A percentile compares a stretch with the other conserved stretches of the same genome.
Evolutionary conservation across 2,888 invertebrate species (phyloP).

Genomic region (Clanis bilineata): DNA sequence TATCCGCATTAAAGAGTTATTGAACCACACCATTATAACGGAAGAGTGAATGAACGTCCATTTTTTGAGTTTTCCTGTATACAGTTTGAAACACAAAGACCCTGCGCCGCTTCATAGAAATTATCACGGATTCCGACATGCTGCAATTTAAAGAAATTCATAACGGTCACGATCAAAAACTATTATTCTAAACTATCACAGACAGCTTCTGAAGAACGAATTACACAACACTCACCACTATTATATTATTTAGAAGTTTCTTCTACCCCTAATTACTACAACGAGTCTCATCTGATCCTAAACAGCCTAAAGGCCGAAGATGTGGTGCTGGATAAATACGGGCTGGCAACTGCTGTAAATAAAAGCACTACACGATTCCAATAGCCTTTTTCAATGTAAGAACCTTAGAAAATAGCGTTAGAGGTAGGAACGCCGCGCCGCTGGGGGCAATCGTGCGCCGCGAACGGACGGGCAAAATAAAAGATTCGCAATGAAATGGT

Average conservation of each 20-base stretch:
- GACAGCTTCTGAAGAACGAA: not conserved
- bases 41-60: constrained; percentile 12
- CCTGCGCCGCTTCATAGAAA: not conserved
- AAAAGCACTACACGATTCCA: constrained; percentile 52
- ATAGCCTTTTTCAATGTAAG: constrained; percentile 56
- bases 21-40: constrained; percentile 21
- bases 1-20: constrained; percentile 19
- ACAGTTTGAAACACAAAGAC: constrained; percentile 2
- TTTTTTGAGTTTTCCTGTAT: not conserved
- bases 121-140: not conserved
- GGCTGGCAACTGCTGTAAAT: constrained; percentile 63
- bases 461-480: constrained; percentile 57
- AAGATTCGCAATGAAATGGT: constrained; percentile 74
- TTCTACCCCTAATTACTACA: not conserved
- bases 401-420: constrained; percentile 69
- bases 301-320: constrained; percentile 42
- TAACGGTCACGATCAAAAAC: not conserved
- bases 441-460: constrained; percentile 64
- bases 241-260: not conserved
- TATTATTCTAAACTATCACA: not conserved
- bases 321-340: constrained; percentile 54
- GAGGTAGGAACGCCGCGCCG: constrained; percentile 63
- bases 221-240: not conserved
- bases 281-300: constrained; percentile 24
- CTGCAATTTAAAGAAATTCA: not conserved